Base-by-base conservation (phyloP, 2,797 vertebrate genomes). In the Urocyon cinereoargenteus region DNA sequence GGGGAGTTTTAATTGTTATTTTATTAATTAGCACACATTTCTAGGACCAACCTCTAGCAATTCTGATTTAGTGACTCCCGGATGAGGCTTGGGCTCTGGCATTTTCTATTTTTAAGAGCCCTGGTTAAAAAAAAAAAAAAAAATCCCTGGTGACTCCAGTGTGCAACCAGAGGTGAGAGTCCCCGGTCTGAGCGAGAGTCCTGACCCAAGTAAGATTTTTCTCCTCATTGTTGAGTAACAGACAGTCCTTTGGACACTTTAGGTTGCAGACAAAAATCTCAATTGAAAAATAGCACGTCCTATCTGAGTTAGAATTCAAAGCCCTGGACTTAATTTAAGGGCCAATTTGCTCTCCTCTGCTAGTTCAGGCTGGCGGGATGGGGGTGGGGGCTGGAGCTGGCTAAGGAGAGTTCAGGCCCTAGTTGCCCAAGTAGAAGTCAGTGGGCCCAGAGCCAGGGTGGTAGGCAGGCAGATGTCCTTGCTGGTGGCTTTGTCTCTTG, bases 91-190 rank as follows among this genome's bases (percentile, higher is more conserved):
- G 55, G 51, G 10, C 13, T 90, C 86, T 34, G 22, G 18, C 26
- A 34, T 34, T 94, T 87, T 73, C 81, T 83, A 8, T 31, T 85
- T 96, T 95, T 57, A 64, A 75, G 79, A 79, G 45, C 51, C 22
- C 11, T 13, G n/a, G 22, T 77, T n/a, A n/a, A 8, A 45, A 45
- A 45, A 45, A 45, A 45, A 45, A 40, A 45, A 45, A 45, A 45
- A 45, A 45, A 79, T 57, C 51, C 22, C 11, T 13, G n/a, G 22
- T 77, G 62, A 79, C 34, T 77, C 40, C 78, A 73, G 0, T 64
- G 24, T 86, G 19, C 19, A 79, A 34, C 18, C 21, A 89, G 55
- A 11, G 14, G 10, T 34, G n/a, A 75, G 6, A 24, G 11, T 64
- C 15, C 6, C 22, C 15, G 28, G 21, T 86, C 36, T 72, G 21